Conservation (phyloP, 2,888 invertebrate genomes). For the Branchellion lobata region DNA sequence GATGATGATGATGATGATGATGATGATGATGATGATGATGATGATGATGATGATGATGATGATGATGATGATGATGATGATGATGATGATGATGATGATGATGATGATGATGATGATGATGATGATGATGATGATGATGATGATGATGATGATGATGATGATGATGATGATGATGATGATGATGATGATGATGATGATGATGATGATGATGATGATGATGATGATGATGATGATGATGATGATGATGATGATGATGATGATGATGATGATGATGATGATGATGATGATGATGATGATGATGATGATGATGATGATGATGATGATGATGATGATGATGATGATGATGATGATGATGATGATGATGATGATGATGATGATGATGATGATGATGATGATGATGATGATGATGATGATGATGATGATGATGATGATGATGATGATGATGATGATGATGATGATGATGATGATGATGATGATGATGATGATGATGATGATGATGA, state of each 20-base stretch:
- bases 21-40: slow-evolving; percentile 25
- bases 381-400: slow-evolving; percentile 25
- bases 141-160: slow-evolving; percentile 25
- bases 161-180: slow-evolving; percentile 34
- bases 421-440: slow-evolving; percentile 32
- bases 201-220: slow-evolving; percentile 25
- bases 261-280: slow-evolving; percentile 25
- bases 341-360: slow-evolving; percentile 34
- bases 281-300: slow-evolving; percentile 34
- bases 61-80: slow-evolving; percentile 32
- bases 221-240: slow-evolving; percentile 34
- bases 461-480: slow-evolving; percentile 34
- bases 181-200: slow-evolving; percentile 32
- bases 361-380: slow-evolving; percentile 32
- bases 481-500: slow-evolving; percentile 32
- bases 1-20: slow-evolving; percentile 32
- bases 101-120: slow-evolving; percentile 34
- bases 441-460: slow-evolving; percentile 25
- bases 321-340: slow-evolving; percentile 25
- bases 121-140: slow-evolving; percentile 32
- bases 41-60: slow-evolving; percentile 34
- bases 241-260: slow-evolving; percentile 32
- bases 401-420: slow-evolving; percentile 34
- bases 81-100: slow-evolving; percentile 25
- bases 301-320: slow-evolving; percentile 32